Evolutionary conservation across 2,888 invertebrate genomes (phyloP), one percentile per base, ranked within the genome.

Genomic region (Orchesellides sinensis): DNA sequence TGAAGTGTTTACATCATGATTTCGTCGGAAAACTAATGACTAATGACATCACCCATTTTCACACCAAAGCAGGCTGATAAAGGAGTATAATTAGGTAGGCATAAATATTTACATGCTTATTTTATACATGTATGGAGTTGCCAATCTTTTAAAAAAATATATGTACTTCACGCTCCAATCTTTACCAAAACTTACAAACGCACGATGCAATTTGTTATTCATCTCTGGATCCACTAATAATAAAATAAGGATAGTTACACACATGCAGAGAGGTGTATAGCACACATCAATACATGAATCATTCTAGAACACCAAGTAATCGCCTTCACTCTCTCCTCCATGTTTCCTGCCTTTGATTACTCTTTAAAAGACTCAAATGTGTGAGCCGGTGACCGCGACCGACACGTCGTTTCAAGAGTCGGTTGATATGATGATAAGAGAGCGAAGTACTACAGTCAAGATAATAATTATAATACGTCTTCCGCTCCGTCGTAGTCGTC

Each of bases 351-450:
- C 10, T 40, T 40, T 19, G 14, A 29, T 61, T 40, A 40, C 14
- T 40, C n/a, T 40, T 14, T 40, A 14, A 40, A 14, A 40, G n/a
- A 40, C 2, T n/a, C 40, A 40, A 40, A 40, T n/a, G n/a, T 40
- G 40, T 40, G n/a, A n/a, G n/a, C n/a, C n/a, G n/a, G n/a, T n/a
- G n/a, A n/a, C n/a, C n/a, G n/a, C n/a, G 40, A 40, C 40, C 40
- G 40, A 40, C 40, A 40, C 10, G 40, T 14, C 14, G n/a, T 14
- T 5, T 32, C 21, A n/a, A 40, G 29, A 70, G 52, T 54, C 49
- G 61, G 79, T 61, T 12, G 72, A 79, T 70, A 72, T 79, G 79
- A 79, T 79, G 79, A 79, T 79, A 79, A 79, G 70, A 68, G 72
- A 79, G 79, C 40, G 72, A 72, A 79, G 70, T 79, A 79, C 79